A percentile compares a stretch with the other conserved stretches of the same genome.
Conservation (phyloP, 2,888 invertebrate genomes). For the Hirtodrosophila cameraria region DNA sequence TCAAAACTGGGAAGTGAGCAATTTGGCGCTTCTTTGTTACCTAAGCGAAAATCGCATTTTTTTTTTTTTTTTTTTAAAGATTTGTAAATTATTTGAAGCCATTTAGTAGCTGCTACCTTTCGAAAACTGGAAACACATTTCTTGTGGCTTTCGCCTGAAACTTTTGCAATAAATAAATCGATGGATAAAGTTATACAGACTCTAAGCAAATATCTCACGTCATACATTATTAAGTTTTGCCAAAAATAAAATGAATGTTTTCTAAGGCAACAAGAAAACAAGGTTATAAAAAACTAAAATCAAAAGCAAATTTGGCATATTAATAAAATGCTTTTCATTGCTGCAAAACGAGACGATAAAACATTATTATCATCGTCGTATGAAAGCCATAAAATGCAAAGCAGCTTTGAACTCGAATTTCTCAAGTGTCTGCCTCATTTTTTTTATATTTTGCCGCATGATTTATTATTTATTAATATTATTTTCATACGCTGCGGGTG, state of each 20-base stretch:
- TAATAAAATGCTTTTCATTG: conserved; percentile 43
- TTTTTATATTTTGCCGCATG: conserved; percentile 55
- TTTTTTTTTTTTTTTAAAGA: conserved; percentile 5
- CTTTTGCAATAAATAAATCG: conserved; percentile 44
- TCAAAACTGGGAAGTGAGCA: conserved; percentile 41
- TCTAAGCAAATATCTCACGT: conserved; percentile 7
- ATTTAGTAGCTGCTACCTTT: too few species aligned
- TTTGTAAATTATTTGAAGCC: conserved; percentile 27
- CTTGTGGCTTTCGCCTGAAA: conserved; percentile 8
- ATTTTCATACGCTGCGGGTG: conserved; percentile 27
- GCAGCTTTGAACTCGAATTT: conserved; percentile 26
- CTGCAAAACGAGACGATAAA: conserved; percentile 40
- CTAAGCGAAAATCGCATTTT: conserved; percentile 9
- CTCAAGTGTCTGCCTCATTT: conserved; percentile 30
- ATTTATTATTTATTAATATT: conserved; percentile 73
- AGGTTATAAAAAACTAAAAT: conserved; percentile 2
- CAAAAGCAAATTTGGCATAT: conserved; percentile 25
- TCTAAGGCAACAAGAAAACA: conserved; percentile 10
- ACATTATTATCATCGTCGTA: conserved; percentile 50
- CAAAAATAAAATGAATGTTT: conserved; percentile 44
- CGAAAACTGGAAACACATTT: conserved; percentile 15
- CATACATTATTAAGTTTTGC: conserved; percentile 61
- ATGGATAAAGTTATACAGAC: conserved; percentile 24
- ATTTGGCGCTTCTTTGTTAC: conserved; percentile 46
- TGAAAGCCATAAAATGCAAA: conserved; percentile 54